phyloP scores from a whole-genome alignment of 2,888 invertebrate genomes.

The Eutolmus rufibarbis region DNA sequence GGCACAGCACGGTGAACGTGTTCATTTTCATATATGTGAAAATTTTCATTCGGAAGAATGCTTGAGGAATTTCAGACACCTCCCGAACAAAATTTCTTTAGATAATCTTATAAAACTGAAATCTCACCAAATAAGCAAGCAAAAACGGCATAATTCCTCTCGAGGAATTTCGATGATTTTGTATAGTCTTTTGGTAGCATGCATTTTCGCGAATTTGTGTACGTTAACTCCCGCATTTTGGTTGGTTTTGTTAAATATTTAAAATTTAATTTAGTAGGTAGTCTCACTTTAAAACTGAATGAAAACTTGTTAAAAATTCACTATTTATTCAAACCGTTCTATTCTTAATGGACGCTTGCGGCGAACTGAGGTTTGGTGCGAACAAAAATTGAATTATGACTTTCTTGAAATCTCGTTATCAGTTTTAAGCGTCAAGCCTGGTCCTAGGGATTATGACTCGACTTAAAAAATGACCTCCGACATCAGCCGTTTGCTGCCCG shows the following conservation, averaged over 20 bases:
- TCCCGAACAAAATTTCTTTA: background rate
- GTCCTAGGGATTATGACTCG: background rate
- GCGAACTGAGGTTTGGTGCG: background rate
- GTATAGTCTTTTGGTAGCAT: slow-evolving; percentile 47
- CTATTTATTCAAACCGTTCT: background rate
- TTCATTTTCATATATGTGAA: background rate
- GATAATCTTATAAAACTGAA: background rate
- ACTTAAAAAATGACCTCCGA: slow-evolving; percentile 2
- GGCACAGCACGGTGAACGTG: background rate
- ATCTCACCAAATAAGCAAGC: slow-evolving; percentile 41
- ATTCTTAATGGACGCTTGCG: background rate
- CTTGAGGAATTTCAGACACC: background rate
- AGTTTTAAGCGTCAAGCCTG: background rate
- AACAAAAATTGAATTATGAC: background rate
- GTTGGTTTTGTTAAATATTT: background rate
- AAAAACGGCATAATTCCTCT: slow-evolving; percentile 41
- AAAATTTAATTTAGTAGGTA: background rate
- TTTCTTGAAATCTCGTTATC: background rate
- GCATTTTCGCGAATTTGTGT: slow-evolving; percentile 45
- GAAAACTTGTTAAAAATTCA: background rate
- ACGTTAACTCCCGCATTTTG: slow-evolving; percentile 45
- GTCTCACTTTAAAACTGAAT: background rate
- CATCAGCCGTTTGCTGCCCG: slow-evolving; percentile 2
- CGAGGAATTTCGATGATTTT: slow-evolving; percentile 45
- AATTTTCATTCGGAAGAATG: background rate